phyloP scores from a whole-genome alignment of 2,888 invertebrate genomes.

The Agrochola litura region DNA sequence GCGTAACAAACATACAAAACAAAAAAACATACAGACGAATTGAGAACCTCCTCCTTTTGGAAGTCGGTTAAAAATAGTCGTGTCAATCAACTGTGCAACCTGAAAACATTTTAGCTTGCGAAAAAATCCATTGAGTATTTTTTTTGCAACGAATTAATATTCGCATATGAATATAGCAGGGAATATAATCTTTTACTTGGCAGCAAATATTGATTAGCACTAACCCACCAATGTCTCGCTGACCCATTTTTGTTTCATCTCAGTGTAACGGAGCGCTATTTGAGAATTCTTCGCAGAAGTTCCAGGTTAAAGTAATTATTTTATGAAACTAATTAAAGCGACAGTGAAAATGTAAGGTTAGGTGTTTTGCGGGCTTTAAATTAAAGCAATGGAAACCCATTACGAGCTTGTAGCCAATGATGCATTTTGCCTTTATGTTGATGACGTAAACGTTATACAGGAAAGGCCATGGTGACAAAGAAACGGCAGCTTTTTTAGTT shows the following conservation, averaged over 20 bases:
- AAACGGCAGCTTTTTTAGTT: background rate
- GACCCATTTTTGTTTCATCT: constrained; percentile 26
- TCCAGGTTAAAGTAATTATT: background rate
- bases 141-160: background rate
- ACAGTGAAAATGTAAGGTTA: background rate
- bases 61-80: too few species aligned
- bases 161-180: background rate
- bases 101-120: too few species aligned
- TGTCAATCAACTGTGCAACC: too few species aligned
- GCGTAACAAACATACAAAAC: too few species aligned
- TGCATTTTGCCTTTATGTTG: background rate
- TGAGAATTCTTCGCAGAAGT: background rate
- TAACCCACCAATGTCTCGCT: background rate
- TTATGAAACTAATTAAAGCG: constrained; percentile 1
- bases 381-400: background rate
- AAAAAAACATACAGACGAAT: too few species aligned
- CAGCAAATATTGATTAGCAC: constrained; percentile 13
- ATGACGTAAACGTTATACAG: background rate
- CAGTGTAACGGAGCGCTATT: background rate
- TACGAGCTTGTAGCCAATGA: background rate
- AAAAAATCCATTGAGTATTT: too few species aligned
- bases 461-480: background rate
- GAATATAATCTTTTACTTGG: background rate
- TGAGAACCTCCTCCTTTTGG: too few species aligned
- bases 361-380: background rate